Evolutionary conservation across 1,140 invertebrate genomes (phyloP).

Genomic region (Drosophila rufa): DNA sequence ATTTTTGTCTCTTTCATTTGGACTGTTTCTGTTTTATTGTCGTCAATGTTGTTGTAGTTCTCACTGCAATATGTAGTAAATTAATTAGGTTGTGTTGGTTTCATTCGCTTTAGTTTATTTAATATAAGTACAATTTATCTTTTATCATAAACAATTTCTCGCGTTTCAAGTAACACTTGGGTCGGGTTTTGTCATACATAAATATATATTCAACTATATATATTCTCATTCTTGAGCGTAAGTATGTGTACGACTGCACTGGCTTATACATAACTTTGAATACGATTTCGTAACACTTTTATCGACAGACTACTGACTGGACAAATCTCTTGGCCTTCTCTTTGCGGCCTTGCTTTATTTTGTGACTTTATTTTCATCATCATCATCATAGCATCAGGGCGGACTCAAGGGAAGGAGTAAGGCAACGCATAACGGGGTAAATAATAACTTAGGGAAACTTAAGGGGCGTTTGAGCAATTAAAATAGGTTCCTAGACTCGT

Average conservation of each 20-base stretch:
- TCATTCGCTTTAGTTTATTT: conserved; percentile 58
- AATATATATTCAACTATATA: conserved; percentile 18
- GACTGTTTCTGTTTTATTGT: conserved; percentile 67
- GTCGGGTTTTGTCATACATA: conserved; percentile 26
- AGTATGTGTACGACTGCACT: conserved; percentile 15
- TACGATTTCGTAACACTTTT: conserved; percentile 69
- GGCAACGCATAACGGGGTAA: conserved; percentile 42
- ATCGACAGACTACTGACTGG: conserved; percentile 37
- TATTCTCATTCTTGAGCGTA: conserved; percentile 28
- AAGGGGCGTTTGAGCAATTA: conserved; percentile 29
- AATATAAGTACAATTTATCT: conserved; percentile 68
- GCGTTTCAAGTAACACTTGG: conserved; percentile 46
- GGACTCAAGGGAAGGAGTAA: conserved; percentile 22
- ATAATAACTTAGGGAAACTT: conserved; percentile 28
- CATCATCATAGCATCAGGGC: conserved; percentile 58
- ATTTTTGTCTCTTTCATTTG: conserved; percentile 29
- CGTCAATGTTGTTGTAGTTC: conserved; percentile 57
- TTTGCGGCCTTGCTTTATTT: conserved; percentile 5
- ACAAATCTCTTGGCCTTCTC: conserved; percentile 45
- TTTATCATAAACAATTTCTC: conserved; percentile 28
- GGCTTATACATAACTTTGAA: conserved; percentile 80
- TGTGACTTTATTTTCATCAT: conserved; percentile 51
- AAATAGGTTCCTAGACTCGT: conserved; percentile 15
- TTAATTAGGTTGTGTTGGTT: conserved; percentile 55
- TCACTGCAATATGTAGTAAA: conserved; percentile 74